Percentiles rank a stretch among this genome's conserved stretches.
These are phyloP conservation scores for Alexandromys fortis DNA, from an alignment of 2,113 vertebrate genomes.

Conservation along the genomic window DNA sequence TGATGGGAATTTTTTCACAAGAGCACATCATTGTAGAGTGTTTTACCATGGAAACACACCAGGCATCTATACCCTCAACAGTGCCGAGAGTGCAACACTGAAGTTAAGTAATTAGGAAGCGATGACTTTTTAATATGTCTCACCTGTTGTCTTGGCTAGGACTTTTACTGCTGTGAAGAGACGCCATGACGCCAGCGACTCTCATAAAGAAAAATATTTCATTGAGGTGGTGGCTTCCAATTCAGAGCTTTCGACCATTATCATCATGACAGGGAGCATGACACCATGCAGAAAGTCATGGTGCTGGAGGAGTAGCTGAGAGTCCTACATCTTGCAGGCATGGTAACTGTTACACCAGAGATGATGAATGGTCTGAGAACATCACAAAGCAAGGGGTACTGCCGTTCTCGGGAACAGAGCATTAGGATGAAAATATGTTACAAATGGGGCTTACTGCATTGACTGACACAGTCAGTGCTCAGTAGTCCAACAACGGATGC, in stretches of 20 bases:
- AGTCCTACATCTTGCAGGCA: too few relatives aligned
- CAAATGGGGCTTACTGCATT: neutral
- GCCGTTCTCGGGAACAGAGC: too few relatives aligned
- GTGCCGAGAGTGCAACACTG: neutral
- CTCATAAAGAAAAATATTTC: too few relatives aligned
- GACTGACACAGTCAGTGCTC: neutral
- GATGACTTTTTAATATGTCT: neutral
- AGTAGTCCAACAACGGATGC: neutral
- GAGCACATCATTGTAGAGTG: neutral
- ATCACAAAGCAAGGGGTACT: neutral
- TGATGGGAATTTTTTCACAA: neutral
- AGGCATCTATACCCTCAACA: constrained; percentile 15
- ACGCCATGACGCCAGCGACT: too few relatives aligned
- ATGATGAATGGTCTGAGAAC: neutral
- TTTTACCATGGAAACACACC: neutral
- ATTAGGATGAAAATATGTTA: too few relatives aligned
- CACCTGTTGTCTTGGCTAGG: too few relatives aligned
- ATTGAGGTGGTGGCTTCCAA: too few relatives aligned
- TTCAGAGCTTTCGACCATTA: too few relatives aligned
- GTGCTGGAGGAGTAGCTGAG: too few relatives aligned
- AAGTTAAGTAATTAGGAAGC: constrained; percentile 34
- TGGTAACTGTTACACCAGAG: neutral
- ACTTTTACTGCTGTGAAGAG: too few relatives aligned
- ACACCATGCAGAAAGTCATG: too few relatives aligned
- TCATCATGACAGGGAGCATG: too few relatives aligned